These are phyloP conservation scores for Otocyon megalotis DNA, from an alignment of 2,113 vertebrate genomes.

Conservation along the genomic window DNA sequence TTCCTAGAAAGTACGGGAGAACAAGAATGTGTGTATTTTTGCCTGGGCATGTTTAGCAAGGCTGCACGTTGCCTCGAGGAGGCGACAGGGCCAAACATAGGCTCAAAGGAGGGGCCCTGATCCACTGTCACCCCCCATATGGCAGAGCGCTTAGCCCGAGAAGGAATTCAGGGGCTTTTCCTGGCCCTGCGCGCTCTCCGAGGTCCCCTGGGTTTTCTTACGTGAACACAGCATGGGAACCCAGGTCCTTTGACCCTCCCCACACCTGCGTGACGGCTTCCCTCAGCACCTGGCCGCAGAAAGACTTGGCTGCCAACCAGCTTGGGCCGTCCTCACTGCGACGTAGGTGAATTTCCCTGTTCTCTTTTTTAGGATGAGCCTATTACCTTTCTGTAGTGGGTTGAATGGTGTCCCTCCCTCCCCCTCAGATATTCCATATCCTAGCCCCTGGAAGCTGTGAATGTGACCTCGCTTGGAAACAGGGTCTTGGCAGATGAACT, in stretches of 20 bases:
- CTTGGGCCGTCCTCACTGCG: background rate
- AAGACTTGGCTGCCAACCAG: fast-evolving
- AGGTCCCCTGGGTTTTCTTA: background rate
- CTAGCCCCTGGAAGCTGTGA: background rate
- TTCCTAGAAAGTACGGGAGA: background rate
- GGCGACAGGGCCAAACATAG: background rate
- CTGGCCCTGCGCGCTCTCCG: background rate
- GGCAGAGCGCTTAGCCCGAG: background rate
- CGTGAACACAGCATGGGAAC: background rate
- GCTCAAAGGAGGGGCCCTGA: fast-evolving
- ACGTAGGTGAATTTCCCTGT: background rate
- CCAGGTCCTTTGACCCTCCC: background rate
- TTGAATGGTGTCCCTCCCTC: background rate
- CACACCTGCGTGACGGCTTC: background rate
- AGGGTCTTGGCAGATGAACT: background rate
- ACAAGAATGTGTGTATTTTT: background rate
- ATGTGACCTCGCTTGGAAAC: background rate
- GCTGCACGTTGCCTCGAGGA: too few species aligned
- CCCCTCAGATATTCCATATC: background rate
- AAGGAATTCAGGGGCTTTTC: too few species aligned
- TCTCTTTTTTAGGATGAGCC: background rate
- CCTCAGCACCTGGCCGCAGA: too few species aligned
- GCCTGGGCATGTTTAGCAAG: background rate
- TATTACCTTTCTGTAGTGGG: background rate
- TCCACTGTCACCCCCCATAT: fast-evolving